phyloP scores from a whole-genome alignment of 2,797 vertebrate genomes.

The Microhierax caerulescens region DNA sequence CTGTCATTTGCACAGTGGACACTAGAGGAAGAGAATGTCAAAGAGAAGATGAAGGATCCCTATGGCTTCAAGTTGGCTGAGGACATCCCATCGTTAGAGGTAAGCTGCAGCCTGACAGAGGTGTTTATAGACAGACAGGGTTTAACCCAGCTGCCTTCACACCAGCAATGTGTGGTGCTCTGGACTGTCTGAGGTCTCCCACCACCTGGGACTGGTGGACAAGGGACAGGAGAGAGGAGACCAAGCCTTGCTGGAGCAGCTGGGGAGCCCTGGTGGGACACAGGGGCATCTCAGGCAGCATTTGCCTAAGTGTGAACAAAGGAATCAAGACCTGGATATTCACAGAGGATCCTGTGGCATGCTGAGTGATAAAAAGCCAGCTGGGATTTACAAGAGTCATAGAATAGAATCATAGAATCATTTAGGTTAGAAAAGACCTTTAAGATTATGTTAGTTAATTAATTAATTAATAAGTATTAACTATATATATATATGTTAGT shows the following conservation, averaged over 20 bases:
- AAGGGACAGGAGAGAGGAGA: neutral
- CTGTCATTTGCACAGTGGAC: neutral
- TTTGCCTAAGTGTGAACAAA: neutral
- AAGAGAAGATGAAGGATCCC: neutral
- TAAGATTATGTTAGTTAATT: too few species aligned
- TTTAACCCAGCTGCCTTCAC: neutral
- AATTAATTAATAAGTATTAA: too few species aligned
- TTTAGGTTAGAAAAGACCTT: too few species aligned
- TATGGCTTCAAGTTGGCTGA: neutral
- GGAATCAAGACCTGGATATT: neutral
- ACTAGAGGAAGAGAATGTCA: neutral
- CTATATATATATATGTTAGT: fast-evolving
- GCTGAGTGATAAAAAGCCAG: neutral
- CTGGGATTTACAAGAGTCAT: neutral
- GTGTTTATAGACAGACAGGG: neutral
- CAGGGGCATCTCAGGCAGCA: too few species aligned
- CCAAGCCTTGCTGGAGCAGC: neutral
- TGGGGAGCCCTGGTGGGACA: neutral
- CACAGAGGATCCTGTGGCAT: neutral
- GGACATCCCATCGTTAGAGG: neutral
- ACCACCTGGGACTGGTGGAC: neutral
- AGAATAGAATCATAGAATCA: too few species aligned
- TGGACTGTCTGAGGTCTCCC: neutral
- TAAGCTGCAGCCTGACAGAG: neutral
- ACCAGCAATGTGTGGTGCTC: too few species aligned